Percentiles rank a stretch among this genome's conserved stretches.
Conservation (phyloP, 2,888 invertebrate genomes). For the Acleris sparsana region DNA sequence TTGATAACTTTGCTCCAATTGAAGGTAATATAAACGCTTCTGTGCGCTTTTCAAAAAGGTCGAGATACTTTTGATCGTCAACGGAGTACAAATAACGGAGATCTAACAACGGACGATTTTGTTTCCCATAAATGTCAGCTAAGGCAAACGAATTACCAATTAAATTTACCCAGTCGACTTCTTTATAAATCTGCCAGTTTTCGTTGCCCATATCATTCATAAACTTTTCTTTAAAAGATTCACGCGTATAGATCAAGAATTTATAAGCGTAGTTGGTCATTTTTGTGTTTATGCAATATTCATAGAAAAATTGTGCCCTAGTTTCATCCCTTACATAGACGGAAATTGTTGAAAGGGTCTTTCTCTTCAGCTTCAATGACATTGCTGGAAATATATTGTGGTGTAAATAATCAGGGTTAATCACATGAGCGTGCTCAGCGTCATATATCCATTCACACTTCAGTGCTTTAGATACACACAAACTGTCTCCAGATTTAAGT, state of each 20-base stretch:
- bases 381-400: constrained; percentile 60
- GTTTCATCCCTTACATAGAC: constrained; percentile 48
- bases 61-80: constrained; percentile 52
- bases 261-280: constrained; percentile 51
- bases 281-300: constrained; percentile 52
- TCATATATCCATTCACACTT: constrained; percentile 60
- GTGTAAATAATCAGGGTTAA: constrained; percentile 57
- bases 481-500: constrained; percentile 59
- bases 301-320: constrained; percentile 52
- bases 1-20: constrained; percentile 8
- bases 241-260: constrained; percentile 55
- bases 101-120: constrained; percentile 25
- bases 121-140: constrained; percentile 39
- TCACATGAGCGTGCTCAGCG: constrained; percentile 49
- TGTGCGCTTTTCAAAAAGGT: constrained; percentile 53
- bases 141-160: constrained; percentile 54
- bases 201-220: no score
- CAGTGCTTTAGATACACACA: constrained; percentile 59
- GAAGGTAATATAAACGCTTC: not conserved
- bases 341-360: constrained; percentile 53
- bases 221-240: constrained; percentile 52
- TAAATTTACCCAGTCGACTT: constrained; percentile 40
- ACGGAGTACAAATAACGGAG: constrained; percentile 47
- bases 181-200: no score
- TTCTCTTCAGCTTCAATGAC: constrained; percentile 64